A percentile compares a stretch with the other conserved stretches of the same genome.
These are phyloP conservation scores for Mormoops blainvillei DNA, from an alignment of 2,113 vertebrate species.

Conservation along the genomic window DNA sequence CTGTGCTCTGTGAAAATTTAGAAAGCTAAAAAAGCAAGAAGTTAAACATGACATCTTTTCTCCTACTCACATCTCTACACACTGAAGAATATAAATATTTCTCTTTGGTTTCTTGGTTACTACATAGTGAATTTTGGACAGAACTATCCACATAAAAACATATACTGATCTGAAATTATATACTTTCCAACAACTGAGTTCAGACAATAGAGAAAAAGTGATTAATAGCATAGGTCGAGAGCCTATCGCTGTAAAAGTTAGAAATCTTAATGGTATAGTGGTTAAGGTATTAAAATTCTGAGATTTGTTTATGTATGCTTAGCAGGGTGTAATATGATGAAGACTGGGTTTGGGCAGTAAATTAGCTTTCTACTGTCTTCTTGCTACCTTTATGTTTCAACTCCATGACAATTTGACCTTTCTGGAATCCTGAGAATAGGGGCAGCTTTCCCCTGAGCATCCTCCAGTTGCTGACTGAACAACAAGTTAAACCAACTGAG, in stretches of 20 bases:
- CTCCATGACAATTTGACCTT: not conserved
- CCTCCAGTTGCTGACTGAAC: not conserved
- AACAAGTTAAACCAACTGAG: not conserved
- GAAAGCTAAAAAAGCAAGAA: not conserved
- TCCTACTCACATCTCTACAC: not conserved
- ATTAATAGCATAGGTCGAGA: not conserved
- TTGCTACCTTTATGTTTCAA: not conserved
- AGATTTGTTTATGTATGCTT: not conserved
- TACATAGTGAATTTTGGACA: not conserved
- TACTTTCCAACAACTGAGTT: not conserved
- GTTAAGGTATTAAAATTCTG: not conserved
- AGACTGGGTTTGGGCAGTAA: not conserved
- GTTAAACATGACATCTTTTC: not conserved
- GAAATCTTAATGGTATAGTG: not conserved
- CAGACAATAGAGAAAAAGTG: not conserved
- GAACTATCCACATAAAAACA: not conserved
- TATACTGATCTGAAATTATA: not conserved
- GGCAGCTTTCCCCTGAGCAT: not conserved
- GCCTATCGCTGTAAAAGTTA: not conserved
- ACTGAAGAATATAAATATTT: not conserved
- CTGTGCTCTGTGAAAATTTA: not conserved
- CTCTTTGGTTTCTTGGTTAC: not conserved
- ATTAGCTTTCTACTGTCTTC: not conserved
- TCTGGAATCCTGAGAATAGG: not conserved
- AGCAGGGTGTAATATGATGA: not conserved